Evolutionary conservation across 2,113 vertebrate species (phyloP).

Genomic region (Ailuropoda melanoleuca): DNA sequence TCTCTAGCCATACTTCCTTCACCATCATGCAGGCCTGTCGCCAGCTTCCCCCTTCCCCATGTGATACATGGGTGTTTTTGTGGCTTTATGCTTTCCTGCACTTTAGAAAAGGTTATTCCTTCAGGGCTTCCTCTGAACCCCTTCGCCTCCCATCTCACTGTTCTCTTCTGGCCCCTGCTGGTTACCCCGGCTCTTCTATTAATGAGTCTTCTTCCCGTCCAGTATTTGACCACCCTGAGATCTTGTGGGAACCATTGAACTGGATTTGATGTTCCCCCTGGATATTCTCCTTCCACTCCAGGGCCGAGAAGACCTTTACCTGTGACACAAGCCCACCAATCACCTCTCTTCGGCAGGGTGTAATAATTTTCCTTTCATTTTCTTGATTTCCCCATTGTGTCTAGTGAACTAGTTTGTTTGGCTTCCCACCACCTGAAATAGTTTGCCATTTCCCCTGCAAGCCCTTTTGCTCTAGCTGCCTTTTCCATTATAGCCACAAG

Average conservation of each 20-base stretch:
- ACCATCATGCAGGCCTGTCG: rapidly evolving
- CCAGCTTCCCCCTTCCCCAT: background rate
- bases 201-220: background rate
- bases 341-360: background rate
- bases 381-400: background rate
- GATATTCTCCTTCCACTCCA: background rate
- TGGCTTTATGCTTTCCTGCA: background rate
- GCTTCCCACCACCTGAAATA: background rate
- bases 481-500: background rate
- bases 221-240: background rate
- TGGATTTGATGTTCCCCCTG: background rate
- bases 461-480: background rate
- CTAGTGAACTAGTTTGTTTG: background rate
- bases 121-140: background rate
- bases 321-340: background rate
- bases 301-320: background rate
- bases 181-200: background rate
- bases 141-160: background rate
- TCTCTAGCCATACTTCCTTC: background rate
- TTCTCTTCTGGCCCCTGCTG: background rate
- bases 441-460: background rate
- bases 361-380: background rate
- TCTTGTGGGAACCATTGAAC: background rate
- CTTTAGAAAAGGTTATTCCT: background rate
- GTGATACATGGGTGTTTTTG: background rate